phyloP scores from a whole-genome alignment of 2,113 vertebrate genomes.

The Ophthalmolycus amberensis region DNA sequence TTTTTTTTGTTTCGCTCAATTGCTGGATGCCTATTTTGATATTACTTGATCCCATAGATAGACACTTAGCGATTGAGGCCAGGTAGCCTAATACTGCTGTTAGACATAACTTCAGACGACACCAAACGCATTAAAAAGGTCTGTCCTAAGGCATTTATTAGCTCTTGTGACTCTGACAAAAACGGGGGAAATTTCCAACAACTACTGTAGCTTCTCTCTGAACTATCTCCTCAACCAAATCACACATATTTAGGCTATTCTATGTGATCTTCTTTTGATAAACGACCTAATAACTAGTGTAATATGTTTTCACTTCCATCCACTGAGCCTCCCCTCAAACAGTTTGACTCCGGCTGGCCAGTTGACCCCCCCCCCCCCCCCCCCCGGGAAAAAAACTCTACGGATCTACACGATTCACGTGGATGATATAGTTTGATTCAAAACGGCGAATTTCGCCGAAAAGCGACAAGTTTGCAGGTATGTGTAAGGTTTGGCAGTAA shows the following conservation, averaged over 20 bases:
- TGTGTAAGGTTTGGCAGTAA: slow-evolving; percentile 60
- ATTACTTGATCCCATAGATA: not conserved
- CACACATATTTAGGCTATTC: not conserved
- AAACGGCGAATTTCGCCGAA: too few species aligned
- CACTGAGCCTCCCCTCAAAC: not conserved
- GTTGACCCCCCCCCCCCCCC: too few species aligned
- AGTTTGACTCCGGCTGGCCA: not conserved
- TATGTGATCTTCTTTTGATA: not conserved
- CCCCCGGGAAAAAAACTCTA: too few species aligned
- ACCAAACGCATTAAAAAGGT: not conserved
- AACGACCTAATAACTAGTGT: not conserved
- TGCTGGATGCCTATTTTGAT: not conserved
- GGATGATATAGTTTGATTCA: too few species aligned
- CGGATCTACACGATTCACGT: too few species aligned
- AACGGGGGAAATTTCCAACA: too few species aligned
- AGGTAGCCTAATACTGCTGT: not conserved
- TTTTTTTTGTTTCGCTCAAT: not conserved
- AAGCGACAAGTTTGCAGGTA: too few species aligned
- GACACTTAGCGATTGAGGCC: not conserved
- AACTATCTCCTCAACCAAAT: too few species aligned
- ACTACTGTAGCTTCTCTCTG: too few species aligned
- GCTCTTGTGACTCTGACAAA: not conserved
- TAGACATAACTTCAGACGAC: not conserved
- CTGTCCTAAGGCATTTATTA: not conserved
- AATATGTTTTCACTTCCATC: not conserved